Evolutionary conservation across 1,140 invertebrate species (phyloP).

Genomic region (Psilanteris sp.): DNA sequence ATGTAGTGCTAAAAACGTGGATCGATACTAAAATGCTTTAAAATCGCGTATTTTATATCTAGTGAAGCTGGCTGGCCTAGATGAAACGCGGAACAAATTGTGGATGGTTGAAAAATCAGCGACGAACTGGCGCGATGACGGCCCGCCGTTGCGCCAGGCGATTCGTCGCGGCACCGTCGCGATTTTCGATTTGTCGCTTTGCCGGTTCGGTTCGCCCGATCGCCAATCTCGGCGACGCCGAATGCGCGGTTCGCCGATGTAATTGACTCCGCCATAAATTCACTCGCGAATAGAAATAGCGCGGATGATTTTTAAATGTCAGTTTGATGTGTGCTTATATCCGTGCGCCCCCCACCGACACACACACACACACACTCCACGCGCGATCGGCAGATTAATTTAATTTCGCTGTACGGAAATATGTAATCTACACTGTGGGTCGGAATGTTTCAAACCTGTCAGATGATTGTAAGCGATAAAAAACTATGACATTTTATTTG

Average conservation of each 20-base stretch:
- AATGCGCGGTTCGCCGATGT: too few relatives aligned
- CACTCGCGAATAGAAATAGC: constrained; percentile 25
- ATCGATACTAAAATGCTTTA: constrained; percentile 81
- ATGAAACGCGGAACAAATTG: constrained; percentile 64
- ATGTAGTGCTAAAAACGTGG: constrained; percentile 79
- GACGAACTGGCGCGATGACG: constrained; percentile 38
- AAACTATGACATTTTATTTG: constrained; percentile 33
- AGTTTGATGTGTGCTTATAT: constrained; percentile 13
- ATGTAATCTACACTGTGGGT: background rate
- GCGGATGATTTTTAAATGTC: constrained; percentile 16
- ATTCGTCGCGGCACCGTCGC: constrained; percentile 40
- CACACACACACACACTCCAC: too few relatives aligned
- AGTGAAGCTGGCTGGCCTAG: constrained; percentile 68
- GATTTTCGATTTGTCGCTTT: too few relatives aligned
- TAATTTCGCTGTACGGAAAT: constrained; percentile 29
- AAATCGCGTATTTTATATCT: constrained; percentile 80
- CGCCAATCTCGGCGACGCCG: too few relatives aligned
- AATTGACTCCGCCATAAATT: constrained; percentile 22
- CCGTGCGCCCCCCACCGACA: too few relatives aligned
- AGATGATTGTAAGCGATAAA: constrained; percentile 21
- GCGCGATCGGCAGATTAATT: constrained; percentile 29
- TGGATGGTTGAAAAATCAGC: constrained; percentile 54
- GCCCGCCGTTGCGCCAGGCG: constrained; percentile 19
- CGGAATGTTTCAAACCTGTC: constrained; percentile 24
- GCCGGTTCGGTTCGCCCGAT: too few relatives aligned